A percentile compares a stretch with the other conserved stretches of the same genome.
Evolutionary conservation across 2,888 invertebrate genomes (phyloP).

Genomic region (Nomada flava): DNA sequence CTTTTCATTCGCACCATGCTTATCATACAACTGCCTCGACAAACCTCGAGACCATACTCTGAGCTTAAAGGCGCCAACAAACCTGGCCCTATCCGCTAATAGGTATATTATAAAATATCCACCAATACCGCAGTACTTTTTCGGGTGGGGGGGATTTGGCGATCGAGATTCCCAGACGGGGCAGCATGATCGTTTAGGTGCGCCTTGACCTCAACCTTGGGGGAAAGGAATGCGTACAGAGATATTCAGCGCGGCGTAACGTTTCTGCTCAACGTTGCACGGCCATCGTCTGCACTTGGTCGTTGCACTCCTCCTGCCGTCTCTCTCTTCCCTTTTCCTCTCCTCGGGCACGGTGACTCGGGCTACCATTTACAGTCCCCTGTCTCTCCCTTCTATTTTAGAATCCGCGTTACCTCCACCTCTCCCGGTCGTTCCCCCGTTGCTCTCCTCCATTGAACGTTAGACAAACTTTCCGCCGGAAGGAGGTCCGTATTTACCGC

Average conservation of each 20-base stretch:
- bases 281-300: slow-evolving; percentile 41
- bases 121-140: not conserved
- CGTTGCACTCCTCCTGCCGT: slow-evolving; percentile 31
- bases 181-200: slow-evolving; percentile 73
- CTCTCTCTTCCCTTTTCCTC: not conserved
- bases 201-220: slow-evolving; percentile 81
- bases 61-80: too few species aligned
- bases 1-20: too few species aligned
- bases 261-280: slow-evolving; percentile 48
- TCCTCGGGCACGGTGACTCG: not conserved
- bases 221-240: slow-evolving; percentile 74
- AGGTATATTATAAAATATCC: too few species aligned
- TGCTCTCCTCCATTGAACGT: not conserved
- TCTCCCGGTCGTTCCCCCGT: not conserved
- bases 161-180: slow-evolving; percentile 29
- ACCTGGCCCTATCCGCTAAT: too few species aligned
- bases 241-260: slow-evolving; percentile 49
- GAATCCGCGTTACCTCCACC: slow-evolving; percentile 7
- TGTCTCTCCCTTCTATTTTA: slow-evolving; percentile 35
- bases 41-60: too few species aligned
- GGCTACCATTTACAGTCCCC: slow-evolving; percentile 27
- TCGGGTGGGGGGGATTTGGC: not conserved
- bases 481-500: too few species aligned
- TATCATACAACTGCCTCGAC: too few species aligned
- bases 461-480: too few species aligned